These are phyloP conservation scores for Hemibagrus wyckioides DNA, from an alignment of 2,113 vertebrate species.

Conservation along the genomic window DNA sequence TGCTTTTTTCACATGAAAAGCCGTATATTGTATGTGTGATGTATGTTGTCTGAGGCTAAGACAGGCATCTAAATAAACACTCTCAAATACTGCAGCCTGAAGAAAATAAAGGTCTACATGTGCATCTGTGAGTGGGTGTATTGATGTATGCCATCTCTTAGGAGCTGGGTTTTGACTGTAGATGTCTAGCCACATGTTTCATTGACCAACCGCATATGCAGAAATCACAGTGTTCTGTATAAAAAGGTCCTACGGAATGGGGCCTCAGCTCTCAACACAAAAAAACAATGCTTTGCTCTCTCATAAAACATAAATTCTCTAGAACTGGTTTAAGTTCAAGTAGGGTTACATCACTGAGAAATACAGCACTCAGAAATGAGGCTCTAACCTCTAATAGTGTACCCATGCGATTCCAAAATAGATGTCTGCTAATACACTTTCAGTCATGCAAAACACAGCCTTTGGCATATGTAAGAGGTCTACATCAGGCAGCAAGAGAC, in stretches of 20 bases:
- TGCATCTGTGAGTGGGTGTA: constrained; percentile 10
- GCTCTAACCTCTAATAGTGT: background rate
- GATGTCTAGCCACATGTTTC: constrained; percentile 12
- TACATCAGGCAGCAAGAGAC: background rate
- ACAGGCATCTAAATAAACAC: constrained; percentile 13
- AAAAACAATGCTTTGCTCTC: background rate
- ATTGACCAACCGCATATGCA: background rate
- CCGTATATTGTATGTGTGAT: background rate
- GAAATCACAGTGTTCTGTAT: background rate
- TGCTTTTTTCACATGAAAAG: background rate
- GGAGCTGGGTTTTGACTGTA: constrained; percentile 26
- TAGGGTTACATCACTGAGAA: background rate
- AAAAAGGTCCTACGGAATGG: background rate
- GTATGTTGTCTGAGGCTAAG: background rate
- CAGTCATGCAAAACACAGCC: background rate
- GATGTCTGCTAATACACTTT: background rate
- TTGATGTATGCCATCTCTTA: background rate
- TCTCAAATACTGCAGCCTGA: constrained; percentile 1
- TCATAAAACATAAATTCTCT: background rate
- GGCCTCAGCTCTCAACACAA: background rate
- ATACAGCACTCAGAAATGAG: background rate
- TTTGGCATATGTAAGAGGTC: background rate
- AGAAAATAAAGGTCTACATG: constrained; percentile 24
- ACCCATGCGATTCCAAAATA: background rate
- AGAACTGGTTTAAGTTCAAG: background rate